A percentile compares a stretch with the other conserved stretches of the same genome.
phyloP scores from a whole-genome alignment of 2,888 invertebrate species.

The Epinotia nisella region DNA sequence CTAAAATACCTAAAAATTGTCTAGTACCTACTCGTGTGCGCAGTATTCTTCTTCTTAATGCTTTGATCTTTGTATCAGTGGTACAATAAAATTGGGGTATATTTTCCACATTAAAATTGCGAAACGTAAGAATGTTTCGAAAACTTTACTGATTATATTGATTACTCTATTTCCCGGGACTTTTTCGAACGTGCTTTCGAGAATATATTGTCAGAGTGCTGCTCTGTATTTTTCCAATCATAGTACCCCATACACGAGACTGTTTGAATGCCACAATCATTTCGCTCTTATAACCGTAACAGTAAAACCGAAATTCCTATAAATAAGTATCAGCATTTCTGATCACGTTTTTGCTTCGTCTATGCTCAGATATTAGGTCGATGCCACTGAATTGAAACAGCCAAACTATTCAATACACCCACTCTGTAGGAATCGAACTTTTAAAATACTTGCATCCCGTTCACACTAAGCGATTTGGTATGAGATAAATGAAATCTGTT shows the following conservation, averaged over 20 bases:
- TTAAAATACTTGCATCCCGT: conserved; percentile 19
- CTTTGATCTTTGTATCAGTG: too few species aligned
- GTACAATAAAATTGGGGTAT: too few species aligned
- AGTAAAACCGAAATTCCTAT: conserved; percentile 20
- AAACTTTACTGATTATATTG: too few species aligned
- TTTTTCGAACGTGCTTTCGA: not conserved
- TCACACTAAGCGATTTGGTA: conserved; percentile 6
- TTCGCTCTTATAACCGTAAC: not conserved
- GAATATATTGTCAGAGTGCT: not conserved
- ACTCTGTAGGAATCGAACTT: conserved; percentile 4
- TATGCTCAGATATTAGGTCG: conserved; percentile 44
- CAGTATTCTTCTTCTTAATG: too few species aligned
- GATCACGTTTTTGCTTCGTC: conserved; percentile 45
- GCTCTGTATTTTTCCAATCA: conserved; percentile 21
- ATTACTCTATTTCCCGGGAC: not conserved
- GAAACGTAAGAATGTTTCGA: too few species aligned
- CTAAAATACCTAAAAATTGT: not conserved
- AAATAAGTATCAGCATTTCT: conserved; percentile 37
- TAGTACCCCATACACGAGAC: conserved; percentile 6
- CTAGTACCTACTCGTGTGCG: too few species aligned
- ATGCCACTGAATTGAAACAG: conserved; percentile 41
- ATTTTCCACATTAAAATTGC: too few species aligned
- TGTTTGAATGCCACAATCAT: conserved; percentile 3
- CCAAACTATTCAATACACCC: conserved; percentile 26
- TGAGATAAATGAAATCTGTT: conserved; percentile 14